Evolutionary conservation across 2,888 invertebrate genomes (phyloP).

Genomic region (Frankliniella fusca): DNA sequence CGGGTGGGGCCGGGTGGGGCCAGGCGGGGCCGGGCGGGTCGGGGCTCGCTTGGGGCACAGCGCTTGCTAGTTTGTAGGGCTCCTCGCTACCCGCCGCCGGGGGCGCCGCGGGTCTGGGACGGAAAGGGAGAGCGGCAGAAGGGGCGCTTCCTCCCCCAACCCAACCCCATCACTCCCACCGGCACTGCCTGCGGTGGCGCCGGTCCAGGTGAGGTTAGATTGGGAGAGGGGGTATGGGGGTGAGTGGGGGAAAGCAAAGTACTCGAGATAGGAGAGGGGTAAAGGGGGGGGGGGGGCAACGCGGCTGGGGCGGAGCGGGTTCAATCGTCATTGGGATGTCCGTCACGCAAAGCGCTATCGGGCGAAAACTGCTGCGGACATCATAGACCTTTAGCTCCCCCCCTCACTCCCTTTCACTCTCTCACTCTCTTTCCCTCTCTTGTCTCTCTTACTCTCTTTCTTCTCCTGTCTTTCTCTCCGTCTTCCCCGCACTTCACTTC

Average conservation of each 20-base stretch:
- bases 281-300: background rate
- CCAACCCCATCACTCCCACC: too few relatives aligned
- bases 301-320: background rate
- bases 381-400: background rate
- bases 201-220: too few relatives aligned
- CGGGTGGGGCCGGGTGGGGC: too few relatives aligned
- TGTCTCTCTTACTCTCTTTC: background rate
- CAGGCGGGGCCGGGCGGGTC: too few relatives aligned
- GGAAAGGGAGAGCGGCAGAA: too few relatives aligned
- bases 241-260: background rate
- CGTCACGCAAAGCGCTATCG: background rate
- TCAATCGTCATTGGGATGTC: background rate
- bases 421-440: background rate
- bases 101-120: too few relatives aligned
- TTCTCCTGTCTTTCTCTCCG: background rate
- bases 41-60: too few relatives aligned
- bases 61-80: too few relatives aligned
- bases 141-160: too few relatives aligned
- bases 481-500: background rate
- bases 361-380: slow-evolving; percentile 1
- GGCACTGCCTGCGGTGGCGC: background rate
- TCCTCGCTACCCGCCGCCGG: too few relatives aligned
- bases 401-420: background rate
- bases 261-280: background rate
- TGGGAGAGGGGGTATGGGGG: too few relatives aligned